phyloP scores from a whole-genome alignment of 2,888 invertebrate species.

The Tipula confusa region DNA sequence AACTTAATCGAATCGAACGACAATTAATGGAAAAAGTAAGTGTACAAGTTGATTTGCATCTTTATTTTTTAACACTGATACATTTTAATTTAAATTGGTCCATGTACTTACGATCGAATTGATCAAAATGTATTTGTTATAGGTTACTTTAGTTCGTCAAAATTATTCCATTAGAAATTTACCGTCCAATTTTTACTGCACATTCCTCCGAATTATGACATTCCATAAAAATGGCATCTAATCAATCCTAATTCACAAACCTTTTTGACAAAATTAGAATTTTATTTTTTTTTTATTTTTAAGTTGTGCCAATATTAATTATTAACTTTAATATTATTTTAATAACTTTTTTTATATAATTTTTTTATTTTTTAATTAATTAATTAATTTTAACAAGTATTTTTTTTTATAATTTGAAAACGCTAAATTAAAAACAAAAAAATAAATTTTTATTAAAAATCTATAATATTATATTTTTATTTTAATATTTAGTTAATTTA shows the following conservation, averaged over 20 bases:
- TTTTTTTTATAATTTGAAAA: not conserved
- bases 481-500: not conserved
- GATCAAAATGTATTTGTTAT: not conserved
- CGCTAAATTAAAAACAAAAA: not conserved
- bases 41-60: too few species aligned
- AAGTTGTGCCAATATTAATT: conserved; percentile 8
- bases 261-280: not conserved
- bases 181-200: not conserved
- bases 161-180: not conserved
- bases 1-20: too few species aligned
- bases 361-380: not conserved
- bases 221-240: not conserved
- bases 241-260: not conserved
- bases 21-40: too few species aligned
- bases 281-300: not conserved
- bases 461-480: not conserved
- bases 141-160: not conserved
- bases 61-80: too few species aligned
- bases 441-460: not conserved
- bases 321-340: not conserved
- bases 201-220: not conserved
- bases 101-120: not conserved
- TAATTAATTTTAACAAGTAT: not conserved
- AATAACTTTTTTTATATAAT: not conserved
- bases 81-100: not conserved